Base-by-base conservation (phyloP, 2,888 invertebrate species). In the Tipula helvola region DNA sequence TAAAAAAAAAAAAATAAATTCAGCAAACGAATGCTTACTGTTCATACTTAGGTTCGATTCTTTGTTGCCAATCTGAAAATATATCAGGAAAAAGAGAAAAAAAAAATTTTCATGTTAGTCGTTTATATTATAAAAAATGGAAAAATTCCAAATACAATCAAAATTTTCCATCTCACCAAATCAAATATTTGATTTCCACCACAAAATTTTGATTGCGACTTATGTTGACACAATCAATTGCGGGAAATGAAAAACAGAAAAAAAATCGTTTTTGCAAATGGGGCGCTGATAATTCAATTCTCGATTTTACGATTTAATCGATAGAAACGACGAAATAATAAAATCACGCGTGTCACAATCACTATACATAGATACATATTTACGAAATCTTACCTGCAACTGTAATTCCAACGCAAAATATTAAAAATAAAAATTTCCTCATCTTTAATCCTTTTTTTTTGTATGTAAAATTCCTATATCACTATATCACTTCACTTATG, bases 361-460 rank as follows among this genome's bases (percentile, higher is more conserved):
- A 44, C 44, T 44, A 12, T 12, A 42, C 42, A 42, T 44, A 44
- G 28, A 2, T 2, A 52, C 3, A 52, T 5, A 44, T 10, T 10
- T 7, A 52, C n/a, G 52, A 52, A 52, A 71, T 71, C 87, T 90
- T 90, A 91, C 91, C 91, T 90, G 90, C 91, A 88, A 89, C 88
- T 86, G 89, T 90, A 87, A 89, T 89, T 88, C 90, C 89, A 87
- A 91, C 89, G 88, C 91, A 91, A 87, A 91, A 87, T 86, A 90
- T 90, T 89, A 91, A 88, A 87, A 91, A 87, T 87, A 91, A 87
- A 36, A 90, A 89, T 87, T 88, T 89, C 88, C 90, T 91, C 91
- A 91, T 91, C 86, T 88, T 89, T n/a, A 52, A 52, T n/a, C 44
- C 12, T 44, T 44, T 28, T 28, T 28, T 28, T 28, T 28, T 28